phyloP scores from a whole-genome alignment of 2,113 vertebrate genomes.

The Anthoscopus minutus region DNA sequence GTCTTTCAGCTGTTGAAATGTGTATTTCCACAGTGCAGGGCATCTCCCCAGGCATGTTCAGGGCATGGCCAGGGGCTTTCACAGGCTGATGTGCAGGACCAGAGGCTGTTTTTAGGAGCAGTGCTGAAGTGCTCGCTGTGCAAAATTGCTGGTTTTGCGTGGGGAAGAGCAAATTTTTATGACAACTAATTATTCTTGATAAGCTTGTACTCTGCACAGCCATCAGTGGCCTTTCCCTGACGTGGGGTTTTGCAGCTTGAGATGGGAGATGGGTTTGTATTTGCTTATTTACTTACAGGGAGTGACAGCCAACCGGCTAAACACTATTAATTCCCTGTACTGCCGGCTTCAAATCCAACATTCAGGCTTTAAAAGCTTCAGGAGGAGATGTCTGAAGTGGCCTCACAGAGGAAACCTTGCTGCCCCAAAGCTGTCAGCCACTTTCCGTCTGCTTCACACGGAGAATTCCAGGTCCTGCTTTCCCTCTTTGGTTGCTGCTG shows the following conservation, averaged over 20 bases:
- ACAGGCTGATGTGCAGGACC: not conserved
- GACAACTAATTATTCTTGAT: not conserved
- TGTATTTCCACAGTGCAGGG: not conserved
- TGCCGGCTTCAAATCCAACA: not conserved
- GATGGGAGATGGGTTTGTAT: not conserved
- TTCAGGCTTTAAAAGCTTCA: not conserved
- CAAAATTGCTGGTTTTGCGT: not conserved
- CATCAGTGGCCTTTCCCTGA: not conserved
- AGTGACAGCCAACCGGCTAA: not conserved
- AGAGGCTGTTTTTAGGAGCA: not conserved
- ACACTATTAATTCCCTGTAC: not conserved
- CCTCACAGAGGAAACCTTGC: not conserved
- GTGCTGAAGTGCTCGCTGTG: not conserved
- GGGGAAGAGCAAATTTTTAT: not conserved
- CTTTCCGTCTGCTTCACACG: not conserved
- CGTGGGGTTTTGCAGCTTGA: not conserved
- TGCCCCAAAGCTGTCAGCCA: not conserved
- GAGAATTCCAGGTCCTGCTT: not conserved
- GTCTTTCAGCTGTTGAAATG: not conserved
- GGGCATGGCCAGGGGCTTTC: not conserved
- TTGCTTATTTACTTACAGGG: not conserved
- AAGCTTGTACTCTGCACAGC: not conserved
- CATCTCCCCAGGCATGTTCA: rapidly evolving
- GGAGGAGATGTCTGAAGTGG: not conserved
- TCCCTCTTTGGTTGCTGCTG: not conserved